Percentiles rank a stretch among this genome's conserved stretches.
These are phyloP conservation scores for Baryphthengus martii DNA, from an alignment of 2,113 vertebrate genomes.

Conservation along the genomic window DNA sequence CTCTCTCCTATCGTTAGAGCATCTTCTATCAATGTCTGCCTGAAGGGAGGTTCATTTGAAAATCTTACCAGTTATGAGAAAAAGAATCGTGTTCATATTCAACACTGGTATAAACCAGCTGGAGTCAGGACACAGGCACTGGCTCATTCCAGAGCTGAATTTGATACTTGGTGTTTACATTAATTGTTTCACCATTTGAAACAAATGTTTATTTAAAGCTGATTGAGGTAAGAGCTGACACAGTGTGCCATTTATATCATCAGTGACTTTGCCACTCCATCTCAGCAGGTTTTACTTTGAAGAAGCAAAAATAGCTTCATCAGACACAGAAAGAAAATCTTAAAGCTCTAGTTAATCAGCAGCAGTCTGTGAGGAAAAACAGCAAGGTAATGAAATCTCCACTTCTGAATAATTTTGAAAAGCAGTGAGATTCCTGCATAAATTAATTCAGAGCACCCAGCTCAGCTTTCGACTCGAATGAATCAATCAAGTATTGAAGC, in stretches of 20 bases:
- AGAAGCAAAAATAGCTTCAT: conserved; percentile 55
- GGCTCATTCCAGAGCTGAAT: not conserved
- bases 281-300: conserved; percentile 51
- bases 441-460: conserved; percentile 37
- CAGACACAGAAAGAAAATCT: conserved; percentile 36
- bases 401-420: conserved; percentile 36
- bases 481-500: not conserved
- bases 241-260: conserved; percentile 49
- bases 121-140: not conserved
- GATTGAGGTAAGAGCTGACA: conserved; percentile 52
- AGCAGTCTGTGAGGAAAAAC: conserved; percentile 40
- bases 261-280: conserved; percentile 19
- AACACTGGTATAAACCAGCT: not conserved
- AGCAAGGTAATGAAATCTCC: conserved; percentile 50
- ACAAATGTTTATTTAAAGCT: conserved; percentile 60
- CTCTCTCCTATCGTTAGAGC: not conserved
- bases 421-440: conserved; percentile 41
- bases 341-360: conserved; percentile 47
- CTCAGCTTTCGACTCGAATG: conserved; percentile 3
- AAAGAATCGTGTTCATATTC: not conserved
- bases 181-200: conserved; percentile 50
- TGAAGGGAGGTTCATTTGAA: not conserved
- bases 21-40: not conserved
- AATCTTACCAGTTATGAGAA: not conserved
- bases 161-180: conserved; percentile 13